Base-by-base conservation (phyloP, 2,888 invertebrate species). In the Zonitis immaculata region DNA sequence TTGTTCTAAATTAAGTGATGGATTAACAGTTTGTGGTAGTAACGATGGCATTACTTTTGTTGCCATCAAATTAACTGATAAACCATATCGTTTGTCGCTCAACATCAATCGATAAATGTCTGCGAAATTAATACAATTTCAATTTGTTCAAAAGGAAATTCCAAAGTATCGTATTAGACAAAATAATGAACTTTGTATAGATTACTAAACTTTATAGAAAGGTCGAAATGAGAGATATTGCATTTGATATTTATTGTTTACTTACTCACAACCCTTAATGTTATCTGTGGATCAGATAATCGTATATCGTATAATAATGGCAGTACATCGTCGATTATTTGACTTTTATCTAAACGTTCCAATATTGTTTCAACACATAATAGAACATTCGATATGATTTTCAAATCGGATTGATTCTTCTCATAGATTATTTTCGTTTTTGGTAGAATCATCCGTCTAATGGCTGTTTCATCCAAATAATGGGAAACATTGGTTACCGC, bases 251-350 rank as follows among this genome's bases (percentile, higher is more conserved):
- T 45, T 25, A 14, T 27, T 11, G 28, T 26, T 12, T 79, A 92
- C 94, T 91, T 85, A 96, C 96, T 89, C 77, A 95, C 92, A 73
- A 95, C 89, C 74, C 92, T 86, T 73, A 89, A 83, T 61, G 92
- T 86, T 65, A 95, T 88, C 70, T 93, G 91, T 7, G 95, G 90
- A 74, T 96, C 95, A 60, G 87, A 87, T 45, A 94, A 83, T 58
- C 89, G 85, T 66, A 95, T 90, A 65, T 89, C 88, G 69, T 89
- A 88, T 27, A 97, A 80, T 60, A 96, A 82, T 1, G 95, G 95
- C 61, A 96, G 81, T 43, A 96, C 91, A 67, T 93, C 90, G 67
- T 95, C 95, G 66, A 93, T 84, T 53, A 96, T 89, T 75, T 93
- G 90, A 53, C 85, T 84, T 69, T 89, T 87, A 65, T 96, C 95